Percentiles rank a stretch among this genome's conserved stretches.
phyloP scores from a whole-genome alignment of 2,113 vertebrate species.

The Caretta caretta region DNA sequence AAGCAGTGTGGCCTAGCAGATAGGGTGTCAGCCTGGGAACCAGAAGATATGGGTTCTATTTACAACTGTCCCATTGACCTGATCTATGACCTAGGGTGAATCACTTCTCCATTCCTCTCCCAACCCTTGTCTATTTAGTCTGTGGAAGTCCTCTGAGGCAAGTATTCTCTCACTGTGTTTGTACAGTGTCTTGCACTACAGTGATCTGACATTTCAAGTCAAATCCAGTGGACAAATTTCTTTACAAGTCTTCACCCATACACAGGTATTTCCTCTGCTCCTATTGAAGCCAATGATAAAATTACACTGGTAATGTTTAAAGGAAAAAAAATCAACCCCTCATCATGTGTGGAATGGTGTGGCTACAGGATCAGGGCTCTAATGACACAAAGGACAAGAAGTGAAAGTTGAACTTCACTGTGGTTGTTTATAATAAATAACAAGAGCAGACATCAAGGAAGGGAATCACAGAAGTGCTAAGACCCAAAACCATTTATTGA shows the following conservation, averaged over 20 bases:
- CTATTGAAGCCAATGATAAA: background rate
- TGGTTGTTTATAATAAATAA: rapidly evolving
- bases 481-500: slow-evolving; percentile 25
- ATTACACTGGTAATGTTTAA: background rate
- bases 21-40: background rate
- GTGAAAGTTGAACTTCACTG: background rate
- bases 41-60: background rate
- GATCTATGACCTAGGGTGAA: background rate
- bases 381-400: background rate
- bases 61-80: background rate
- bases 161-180: background rate
- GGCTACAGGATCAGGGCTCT: background rate
- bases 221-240: too few relatives aligned
- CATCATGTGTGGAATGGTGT: background rate
- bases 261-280: background rate
- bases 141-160: background rate
- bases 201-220: too few relatives aligned
- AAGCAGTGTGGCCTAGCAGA: background rate
- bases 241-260: too few relatives aligned
- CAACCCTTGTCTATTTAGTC: background rate
- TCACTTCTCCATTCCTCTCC: background rate
- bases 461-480: background rate
- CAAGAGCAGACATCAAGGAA: background rate
- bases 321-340: background rate
- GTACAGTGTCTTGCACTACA: background rate